Evolutionary conservation across 1,140 invertebrate species (phyloP).

Genomic region (Aphelinus certus): DNA sequence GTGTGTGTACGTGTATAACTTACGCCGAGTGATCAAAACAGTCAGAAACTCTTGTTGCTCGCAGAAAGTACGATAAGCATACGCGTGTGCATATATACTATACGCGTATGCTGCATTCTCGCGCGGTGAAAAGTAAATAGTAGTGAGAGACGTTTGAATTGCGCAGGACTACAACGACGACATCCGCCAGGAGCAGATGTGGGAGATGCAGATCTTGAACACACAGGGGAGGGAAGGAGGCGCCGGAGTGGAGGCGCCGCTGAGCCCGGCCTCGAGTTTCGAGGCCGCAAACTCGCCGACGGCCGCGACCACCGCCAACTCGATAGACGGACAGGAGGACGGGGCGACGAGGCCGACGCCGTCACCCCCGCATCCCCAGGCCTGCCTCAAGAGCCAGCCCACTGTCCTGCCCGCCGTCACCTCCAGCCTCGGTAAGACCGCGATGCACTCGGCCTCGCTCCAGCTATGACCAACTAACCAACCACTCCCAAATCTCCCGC

Average conservation of each 20-base stretch:
- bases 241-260: conserved; percentile 52
- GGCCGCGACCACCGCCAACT: conserved; percentile 63
- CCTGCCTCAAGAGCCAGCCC: conserved; percentile 47
- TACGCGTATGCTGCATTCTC: neutral
- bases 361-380: conserved; percentile 59
- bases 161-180: conserved; percentile 77
- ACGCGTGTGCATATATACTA: neutral
- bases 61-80: neutral
- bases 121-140: neutral
- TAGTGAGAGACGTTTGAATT: neutral
- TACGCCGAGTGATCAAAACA: too few species aligned
- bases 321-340: conserved; percentile 56
- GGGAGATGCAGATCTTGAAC: conserved; percentile 75
- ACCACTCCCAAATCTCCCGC: too few species aligned
- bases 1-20: neutral
- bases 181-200: conserved; percentile 81
- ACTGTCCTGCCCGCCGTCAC: conserved; percentile 48
- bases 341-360: conserved; percentile 58
- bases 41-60: too few species aligned
- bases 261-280: conserved; percentile 54
- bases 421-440: conserved; percentile 50
- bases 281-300: conserved; percentile 59
- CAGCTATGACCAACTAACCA: too few species aligned
- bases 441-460: conserved; percentile 3
- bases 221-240: conserved; percentile 54